Conservation (phyloP, 2,888 invertebrate genomes). For the Pterostichus madidus region DNA sequence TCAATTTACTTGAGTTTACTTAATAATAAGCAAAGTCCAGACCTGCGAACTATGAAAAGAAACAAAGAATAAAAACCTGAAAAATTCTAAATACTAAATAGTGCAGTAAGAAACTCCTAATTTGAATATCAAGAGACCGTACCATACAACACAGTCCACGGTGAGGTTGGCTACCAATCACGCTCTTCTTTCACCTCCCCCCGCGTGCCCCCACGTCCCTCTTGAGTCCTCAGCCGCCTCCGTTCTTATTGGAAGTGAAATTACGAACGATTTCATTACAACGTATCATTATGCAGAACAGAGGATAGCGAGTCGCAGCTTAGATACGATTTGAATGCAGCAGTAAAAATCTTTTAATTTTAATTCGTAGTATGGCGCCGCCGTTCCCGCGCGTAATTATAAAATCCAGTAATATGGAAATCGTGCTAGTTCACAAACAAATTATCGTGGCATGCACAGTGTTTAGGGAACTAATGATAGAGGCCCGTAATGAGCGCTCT, state of each 20-base stretch:
- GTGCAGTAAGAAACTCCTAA: slow-evolving; percentile 32
- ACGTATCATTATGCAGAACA: slow-evolving; percentile 63
- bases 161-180: slow-evolving; percentile 36
- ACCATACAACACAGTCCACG: not conserved
- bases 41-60: too few species aligned
- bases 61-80: too few species aligned
- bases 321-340: slow-evolving; percentile 60
- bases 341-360: slow-evolving; percentile 64
- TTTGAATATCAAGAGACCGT: slow-evolving; percentile 45
- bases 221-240: slow-evolving; percentile 21
- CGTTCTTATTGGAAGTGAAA: slow-evolving; percentile 64
- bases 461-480: slow-evolving; percentile 64
- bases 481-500: slow-evolving; percentile 57
- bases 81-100: not conserved
- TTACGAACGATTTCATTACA: slow-evolving; percentile 63
- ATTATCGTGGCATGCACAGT: slow-evolving; percentile 64
- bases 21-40: too few species aligned
- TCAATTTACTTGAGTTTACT: too few species aligned
- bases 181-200: slow-evolving; percentile 20
- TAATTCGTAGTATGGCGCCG: slow-evolving; percentile 65
- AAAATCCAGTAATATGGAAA: slow-evolving; percentile 66
- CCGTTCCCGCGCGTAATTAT: slow-evolving; percentile 56
- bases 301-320: slow-evolving; percentile 25
- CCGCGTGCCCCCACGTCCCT: not conserved
- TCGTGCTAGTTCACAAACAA: slow-evolving; percentile 64